phyloP scores from a whole-genome alignment of 1,140 invertebrate genomes.

The Drepana arcuata region DNA sequence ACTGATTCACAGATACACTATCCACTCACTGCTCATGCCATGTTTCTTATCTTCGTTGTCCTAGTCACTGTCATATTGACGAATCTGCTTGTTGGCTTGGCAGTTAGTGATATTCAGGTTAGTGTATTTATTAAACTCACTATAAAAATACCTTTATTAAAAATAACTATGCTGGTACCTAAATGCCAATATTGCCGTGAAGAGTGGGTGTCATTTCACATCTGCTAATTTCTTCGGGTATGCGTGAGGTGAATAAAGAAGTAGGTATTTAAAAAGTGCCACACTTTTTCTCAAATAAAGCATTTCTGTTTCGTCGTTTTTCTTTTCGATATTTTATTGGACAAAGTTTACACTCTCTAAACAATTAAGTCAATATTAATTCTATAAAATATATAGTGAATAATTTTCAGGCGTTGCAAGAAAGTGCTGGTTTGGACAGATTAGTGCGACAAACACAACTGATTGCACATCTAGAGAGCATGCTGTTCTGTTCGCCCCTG shows the following conservation, averaged over 20 bases:
- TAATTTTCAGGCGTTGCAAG: conserved; percentile 79
- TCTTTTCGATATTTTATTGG: too few species aligned
- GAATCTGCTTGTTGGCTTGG: conserved; percentile 88
- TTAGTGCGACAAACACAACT: conserved; percentile 85
- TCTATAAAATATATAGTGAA: background rate
- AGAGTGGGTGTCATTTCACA: too few species aligned
- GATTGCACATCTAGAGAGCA: conserved; percentile 84
- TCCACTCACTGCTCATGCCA: conserved; percentile 80
- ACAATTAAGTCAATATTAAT: too few species aligned
- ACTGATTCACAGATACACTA: conserved; percentile 69
- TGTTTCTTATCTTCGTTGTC: conserved; percentile 84
- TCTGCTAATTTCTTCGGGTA: too few species aligned
- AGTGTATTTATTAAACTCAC: conserved; percentile 1
- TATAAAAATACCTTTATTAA: too few species aligned
- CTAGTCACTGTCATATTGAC: conserved; percentile 89
- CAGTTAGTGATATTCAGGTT: conserved; percentile 85
- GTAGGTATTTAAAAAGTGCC: too few species aligned
- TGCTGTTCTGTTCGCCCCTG: conserved; percentile 83
- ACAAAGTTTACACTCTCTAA: too few species aligned
- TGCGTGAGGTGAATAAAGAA: too few species aligned
- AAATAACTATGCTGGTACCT: too few species aligned
- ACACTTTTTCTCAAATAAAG: too few species aligned
- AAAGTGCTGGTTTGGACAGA: conserved; percentile 84
- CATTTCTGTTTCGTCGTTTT: too few species aligned
- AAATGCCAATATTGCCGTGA: too few species aligned